Conservation (phyloP, 2,797 vertebrate species). For the Myotis pilosus region DNA sequence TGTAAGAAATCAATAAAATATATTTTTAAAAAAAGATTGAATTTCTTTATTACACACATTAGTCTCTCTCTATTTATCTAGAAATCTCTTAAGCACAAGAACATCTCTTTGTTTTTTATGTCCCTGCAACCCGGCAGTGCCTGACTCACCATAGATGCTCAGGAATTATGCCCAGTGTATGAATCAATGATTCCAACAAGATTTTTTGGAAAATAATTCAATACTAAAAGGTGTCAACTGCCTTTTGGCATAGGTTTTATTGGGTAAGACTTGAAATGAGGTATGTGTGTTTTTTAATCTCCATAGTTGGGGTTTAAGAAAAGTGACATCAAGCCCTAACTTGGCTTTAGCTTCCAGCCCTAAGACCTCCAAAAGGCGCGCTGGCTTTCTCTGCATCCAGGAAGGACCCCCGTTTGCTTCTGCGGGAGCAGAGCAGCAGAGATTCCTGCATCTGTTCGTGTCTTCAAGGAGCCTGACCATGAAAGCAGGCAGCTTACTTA, state of each 20-base stretch:
- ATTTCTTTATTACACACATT: constrained; percentile 9
- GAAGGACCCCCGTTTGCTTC: background rate
- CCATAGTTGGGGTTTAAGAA: background rate
- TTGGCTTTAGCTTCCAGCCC: background rate
- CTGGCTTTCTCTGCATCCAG: background rate
- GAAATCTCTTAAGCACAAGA: background rate
- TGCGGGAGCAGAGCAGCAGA: background rate
- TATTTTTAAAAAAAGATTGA: background rate
- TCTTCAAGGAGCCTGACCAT: background rate
- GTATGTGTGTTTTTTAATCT: background rate
- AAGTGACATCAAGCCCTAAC: background rate
- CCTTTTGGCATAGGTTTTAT: constrained; percentile 14
- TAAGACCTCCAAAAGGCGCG: background rate
- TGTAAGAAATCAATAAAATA: no score
- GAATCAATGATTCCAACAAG: background rate
- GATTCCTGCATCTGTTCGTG: background rate
- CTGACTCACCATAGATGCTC: background rate
- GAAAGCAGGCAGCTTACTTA: background rate
- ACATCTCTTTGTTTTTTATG: background rate
- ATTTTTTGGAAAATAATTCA: constrained; percentile 11
- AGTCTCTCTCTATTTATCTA: background rate
- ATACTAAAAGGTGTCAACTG: background rate
- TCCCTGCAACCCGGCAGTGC: background rate
- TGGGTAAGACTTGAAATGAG: background rate
- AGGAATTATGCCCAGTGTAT: background rate